These are phyloP conservation scores for Limnephilus lunatus DNA, from an alignment of 2,888 invertebrate genomes.

Conservation along the genomic window DNA sequence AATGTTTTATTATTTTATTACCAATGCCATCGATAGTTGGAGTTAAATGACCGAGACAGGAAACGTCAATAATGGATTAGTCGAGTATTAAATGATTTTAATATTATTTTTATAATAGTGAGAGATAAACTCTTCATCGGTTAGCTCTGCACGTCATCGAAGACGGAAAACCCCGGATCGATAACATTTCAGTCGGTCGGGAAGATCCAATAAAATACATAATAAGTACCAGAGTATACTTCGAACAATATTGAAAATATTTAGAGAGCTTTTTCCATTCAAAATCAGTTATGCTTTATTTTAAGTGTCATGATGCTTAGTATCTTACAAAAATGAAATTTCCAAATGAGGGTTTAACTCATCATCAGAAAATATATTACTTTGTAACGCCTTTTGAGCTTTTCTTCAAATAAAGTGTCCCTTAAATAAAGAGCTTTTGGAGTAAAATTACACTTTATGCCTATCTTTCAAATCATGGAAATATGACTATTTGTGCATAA, in stretches of 20 bases:
- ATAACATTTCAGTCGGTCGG: background rate
- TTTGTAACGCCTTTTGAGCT: background rate
- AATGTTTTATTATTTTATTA: background rate
- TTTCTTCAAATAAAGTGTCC: background rate
- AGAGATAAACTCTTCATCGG: background rate
- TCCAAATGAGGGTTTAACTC: background rate
- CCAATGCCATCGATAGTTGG: background rate
- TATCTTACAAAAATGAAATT: background rate
- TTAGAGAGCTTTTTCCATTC: no score
- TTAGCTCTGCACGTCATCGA: background rate
- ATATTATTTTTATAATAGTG: background rate
- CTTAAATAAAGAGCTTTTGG: no score
- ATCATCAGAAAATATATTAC: no score
- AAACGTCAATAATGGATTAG: conserved; percentile 15
- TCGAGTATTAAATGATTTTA: background rate
- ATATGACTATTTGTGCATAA: no score
- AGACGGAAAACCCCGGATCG: background rate
- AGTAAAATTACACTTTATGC: no score
- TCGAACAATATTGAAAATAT: background rate
- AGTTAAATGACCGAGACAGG: background rate
- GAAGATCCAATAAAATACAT: background rate
- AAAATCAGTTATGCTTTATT: no score
- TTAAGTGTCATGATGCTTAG: no score
- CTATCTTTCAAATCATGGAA: no score
- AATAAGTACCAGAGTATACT: background rate